Conservation (phyloP, 2,888 invertebrate species). For the Cryptus viduatorius region DNA sequence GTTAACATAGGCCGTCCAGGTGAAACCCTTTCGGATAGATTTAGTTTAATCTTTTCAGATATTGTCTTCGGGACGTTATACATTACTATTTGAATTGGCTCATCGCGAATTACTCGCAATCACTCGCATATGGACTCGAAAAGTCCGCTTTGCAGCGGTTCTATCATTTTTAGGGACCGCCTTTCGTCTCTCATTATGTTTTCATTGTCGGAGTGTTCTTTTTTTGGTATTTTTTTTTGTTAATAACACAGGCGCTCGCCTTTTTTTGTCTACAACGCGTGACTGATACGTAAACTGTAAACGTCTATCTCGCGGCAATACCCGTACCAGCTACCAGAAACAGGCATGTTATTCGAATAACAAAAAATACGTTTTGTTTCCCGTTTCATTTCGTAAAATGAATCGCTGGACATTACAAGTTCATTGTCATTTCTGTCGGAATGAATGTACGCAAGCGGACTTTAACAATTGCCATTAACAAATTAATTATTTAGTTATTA, state of each 20-base stretch:
- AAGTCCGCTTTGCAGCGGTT: conserved; percentile 32
- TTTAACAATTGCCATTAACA: neutral
- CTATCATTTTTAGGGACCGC: conserved; percentile 29
- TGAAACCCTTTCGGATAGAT: conserved; percentile 70
- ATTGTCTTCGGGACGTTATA: conserved; percentile 84
- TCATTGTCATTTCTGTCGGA: neutral
- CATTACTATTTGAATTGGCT: conserved; percentile 79
- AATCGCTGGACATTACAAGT: neutral
- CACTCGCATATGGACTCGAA: conserved; percentile 27
- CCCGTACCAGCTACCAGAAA: conserved; percentile 47
- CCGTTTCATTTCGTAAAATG: neutral
- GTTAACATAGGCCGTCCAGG: conserved; percentile 77
- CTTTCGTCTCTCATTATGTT: conserved; percentile 39
- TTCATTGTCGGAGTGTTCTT: conserved; percentile 43
- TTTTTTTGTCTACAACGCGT: conserved; percentile 25
- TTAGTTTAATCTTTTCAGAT: conserved; percentile 71
- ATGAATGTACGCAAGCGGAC: neutral
- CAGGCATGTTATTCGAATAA: conserved; percentile 25
- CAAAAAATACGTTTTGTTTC: conserved; percentile 1
- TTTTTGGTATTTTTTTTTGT: conserved; percentile 9
- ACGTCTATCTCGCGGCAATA: conserved; percentile 29
- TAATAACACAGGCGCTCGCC: conserved; percentile 42
- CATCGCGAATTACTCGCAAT: conserved; percentile 71
- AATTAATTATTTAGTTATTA: neutral
- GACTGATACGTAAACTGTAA: conserved; percentile 44